Conservation (phyloP, 2,113 vertebrate genomes). For the Regulus satrapa region DNA sequence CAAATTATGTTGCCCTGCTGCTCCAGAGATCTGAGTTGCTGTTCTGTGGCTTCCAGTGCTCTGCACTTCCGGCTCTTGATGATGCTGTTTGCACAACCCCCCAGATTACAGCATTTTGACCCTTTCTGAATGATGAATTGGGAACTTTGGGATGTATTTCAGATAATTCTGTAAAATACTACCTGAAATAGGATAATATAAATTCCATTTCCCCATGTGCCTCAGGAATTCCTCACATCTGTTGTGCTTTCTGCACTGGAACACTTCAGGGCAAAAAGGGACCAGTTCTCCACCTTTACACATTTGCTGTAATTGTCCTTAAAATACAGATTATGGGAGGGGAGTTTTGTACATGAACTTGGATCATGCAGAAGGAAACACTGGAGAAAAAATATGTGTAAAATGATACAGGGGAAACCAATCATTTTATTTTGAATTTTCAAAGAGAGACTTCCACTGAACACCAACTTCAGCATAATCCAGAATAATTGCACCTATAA, state of each 20-base stretch:
- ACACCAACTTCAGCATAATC: background rate
- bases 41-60: background rate
- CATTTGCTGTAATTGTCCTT: background rate
- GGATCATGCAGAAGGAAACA: conserved; percentile 11
- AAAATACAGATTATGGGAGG: background rate
- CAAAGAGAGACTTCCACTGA: background rate
- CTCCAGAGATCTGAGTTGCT: background rate
- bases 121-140: background rate
- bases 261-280: background rate
- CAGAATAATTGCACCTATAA: conserved; percentile 61
- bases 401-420: background rate
- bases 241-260: background rate
- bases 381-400: conserved; percentile 8
- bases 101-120: background rate
- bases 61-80: background rate
- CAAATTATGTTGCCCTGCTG: background rate
- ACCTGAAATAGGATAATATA: background rate
- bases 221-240: background rate
- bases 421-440: background rate
- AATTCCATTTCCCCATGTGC: background rate
- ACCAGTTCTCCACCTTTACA: background rate
- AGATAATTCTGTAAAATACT: background rate
- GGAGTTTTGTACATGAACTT: background rate
- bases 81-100: background rate
- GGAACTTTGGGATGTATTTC: background rate